phyloP scores from a whole-genome alignment of 2,797 vertebrate genomes.

The Buphagus erythrorhynchus region DNA sequence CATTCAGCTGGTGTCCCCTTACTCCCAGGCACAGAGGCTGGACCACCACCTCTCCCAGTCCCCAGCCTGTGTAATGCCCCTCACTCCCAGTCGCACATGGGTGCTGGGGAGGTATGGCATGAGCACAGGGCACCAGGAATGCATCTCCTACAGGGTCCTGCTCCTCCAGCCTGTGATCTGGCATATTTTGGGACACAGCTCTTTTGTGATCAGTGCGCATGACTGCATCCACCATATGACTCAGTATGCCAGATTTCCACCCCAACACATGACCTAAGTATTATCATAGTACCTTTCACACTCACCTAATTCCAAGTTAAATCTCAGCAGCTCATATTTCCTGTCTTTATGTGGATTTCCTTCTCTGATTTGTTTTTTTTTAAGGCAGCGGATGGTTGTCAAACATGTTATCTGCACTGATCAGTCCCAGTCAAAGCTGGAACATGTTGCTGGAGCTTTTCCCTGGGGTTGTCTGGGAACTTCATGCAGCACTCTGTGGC shows the following conservation, averaged over 20 bases:
- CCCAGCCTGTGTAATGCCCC: accelerated
- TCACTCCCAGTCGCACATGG: accelerated
- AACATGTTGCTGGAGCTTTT: background rate
- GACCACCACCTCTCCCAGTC: background rate
- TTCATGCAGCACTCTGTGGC: background rate
- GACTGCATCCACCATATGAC: accelerated
- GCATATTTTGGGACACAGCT: accelerated
- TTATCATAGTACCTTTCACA: background rate
- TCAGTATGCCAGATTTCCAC: background rate
- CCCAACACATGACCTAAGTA: background rate
- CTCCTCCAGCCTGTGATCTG: accelerated
- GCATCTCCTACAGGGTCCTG: background rate
- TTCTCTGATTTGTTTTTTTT: background rate
- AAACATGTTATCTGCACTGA: background rate
- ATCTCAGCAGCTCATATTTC: background rate
- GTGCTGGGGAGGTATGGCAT: background rate
- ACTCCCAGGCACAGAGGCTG: accelerated
- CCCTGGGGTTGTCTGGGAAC: background rate
- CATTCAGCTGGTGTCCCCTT: background rate
- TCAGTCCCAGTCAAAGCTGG: background rate
- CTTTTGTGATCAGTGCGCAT: background rate
- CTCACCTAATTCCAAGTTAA: background rate
- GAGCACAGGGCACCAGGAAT: accelerated
- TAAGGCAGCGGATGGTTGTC: background rate
- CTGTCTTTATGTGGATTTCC: background rate